Evolutionary conservation across 2,888 invertebrate genomes (phyloP), one percentile per base, ranked within the genome.

Genomic region (Schizaphis graminum): DNA sequence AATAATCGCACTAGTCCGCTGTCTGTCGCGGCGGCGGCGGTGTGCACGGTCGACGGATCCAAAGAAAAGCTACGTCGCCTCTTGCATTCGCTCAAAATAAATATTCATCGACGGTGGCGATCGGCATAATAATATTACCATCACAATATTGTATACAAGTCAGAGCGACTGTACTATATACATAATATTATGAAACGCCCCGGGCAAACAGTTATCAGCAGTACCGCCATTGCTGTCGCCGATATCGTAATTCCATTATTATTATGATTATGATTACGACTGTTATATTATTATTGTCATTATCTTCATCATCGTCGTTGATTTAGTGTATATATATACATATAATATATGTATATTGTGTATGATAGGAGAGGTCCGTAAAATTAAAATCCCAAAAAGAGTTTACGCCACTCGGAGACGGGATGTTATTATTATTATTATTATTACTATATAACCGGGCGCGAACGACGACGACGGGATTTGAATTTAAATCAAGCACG

Each of bases 401-500:
- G 88, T 88, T 49, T 88, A 49, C 88, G 41, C 41, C 53, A 3
- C 53, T 49, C 35, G 21, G 35, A 77, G 77, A 35, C 77, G 77
- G 77, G 35, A 77, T 35, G 77, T 35, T 35, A 21, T 77, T 77
- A 35, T 77, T 28, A 61, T 61, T 67, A n/a, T 67, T 88, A 87
- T 49, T 89, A 91, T 49, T 49, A 91, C 47, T n/a, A 61, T 89
- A n/a, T 49, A 53, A 24, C 3, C 67, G 90, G 86, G 92, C 35
- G 86, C n/a, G 57, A 87, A 92, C 86, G 87, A 57, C 89, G 89
- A 24, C 61, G 85, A 94, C 93, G 90, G 93, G 90, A 94, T 94
- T 90, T 86, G 93, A 94, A 94, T 94, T 94, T 94, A 94, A 94
- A 94, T 86, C 89, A 35, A 53, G 41, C 47, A 1, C 56, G 85